Evolutionary conservation across 2,113 vertebrate genomes (phyloP).

Genomic region (Glaucomys volans): DNA sequence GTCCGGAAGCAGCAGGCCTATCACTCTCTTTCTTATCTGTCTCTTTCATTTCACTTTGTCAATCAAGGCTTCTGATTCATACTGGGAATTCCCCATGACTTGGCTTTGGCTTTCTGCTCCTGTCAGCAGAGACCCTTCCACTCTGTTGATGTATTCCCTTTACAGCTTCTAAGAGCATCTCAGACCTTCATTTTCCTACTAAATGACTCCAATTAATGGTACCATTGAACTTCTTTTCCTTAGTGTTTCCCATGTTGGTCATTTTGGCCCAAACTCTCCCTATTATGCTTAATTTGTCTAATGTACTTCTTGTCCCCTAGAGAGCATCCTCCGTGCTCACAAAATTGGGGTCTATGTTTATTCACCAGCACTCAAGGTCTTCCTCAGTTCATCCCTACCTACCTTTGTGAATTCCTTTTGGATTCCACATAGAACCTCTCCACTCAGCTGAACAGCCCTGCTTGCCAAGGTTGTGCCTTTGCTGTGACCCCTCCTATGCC

Average conservation of each 20-base stretch:
- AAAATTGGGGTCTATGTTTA: neutral
- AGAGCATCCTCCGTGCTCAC: neutral
- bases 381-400: neutral
- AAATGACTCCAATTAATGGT: neutral
- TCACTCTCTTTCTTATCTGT: neutral
- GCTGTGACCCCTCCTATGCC: neutral
- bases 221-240: neutral
- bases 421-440: neutral
- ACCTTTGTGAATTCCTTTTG: constrained; percentile 5
- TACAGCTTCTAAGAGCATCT: neutral
- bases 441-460: neutral
- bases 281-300: neutral
- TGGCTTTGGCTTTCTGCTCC: neutral
- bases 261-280: neutral
- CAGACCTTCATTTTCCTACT: neutral
- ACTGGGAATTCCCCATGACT: neutral
- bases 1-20: no score
- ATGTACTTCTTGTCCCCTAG: neutral
- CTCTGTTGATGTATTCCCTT: neutral
- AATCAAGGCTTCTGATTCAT: neutral
- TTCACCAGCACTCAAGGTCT: neutral
- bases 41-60: neutral
- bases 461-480: neutral
- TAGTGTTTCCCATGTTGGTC: neutral
- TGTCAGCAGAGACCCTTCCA: neutral